phyloP scores from a whole-genome alignment of 2,797 vertebrate genomes.

The Petrocephalus sullivani region DNA sequence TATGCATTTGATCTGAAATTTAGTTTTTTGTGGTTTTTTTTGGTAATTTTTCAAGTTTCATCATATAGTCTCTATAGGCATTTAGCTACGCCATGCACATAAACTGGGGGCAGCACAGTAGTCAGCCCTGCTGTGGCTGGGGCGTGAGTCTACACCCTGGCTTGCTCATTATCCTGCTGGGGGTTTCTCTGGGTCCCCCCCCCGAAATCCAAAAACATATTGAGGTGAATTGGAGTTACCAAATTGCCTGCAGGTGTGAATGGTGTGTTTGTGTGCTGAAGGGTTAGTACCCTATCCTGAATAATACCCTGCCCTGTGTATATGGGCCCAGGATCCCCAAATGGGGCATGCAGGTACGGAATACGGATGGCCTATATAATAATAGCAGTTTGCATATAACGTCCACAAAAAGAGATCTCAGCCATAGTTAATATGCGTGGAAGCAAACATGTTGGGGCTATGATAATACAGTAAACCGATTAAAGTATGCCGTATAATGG shows the following conservation, averaged over 20 bases:
- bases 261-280: not conserved
- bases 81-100: not conserved
- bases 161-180: not conserved
- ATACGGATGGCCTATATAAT: not conserved
- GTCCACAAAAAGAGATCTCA: constrained; percentile 1
- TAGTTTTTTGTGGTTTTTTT: not conserved
- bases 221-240: not conserved
- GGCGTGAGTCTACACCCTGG: not conserved
- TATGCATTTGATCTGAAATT: constrained; percentile 29
- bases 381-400: constrained; percentile 4
- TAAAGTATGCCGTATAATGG: not conserved
- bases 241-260: not conserved
- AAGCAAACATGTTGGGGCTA: not conserved
- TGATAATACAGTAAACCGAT: constrained; percentile 5
- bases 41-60: not conserved
- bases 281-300: not conserved
- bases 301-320: not conserved
- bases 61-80: not conserved
- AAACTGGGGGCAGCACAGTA: not conserved
- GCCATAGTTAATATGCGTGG: constrained; percentile 15
- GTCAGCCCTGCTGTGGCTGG: not conserved
- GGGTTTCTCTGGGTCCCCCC: not conserved
- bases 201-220: not conserved
- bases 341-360: not conserved
- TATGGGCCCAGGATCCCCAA: not conserved